Percentiles rank a stretch among this genome's conserved stretches.
Evolutionary conservation across 2,113 vertebrate genomes (phyloP).

Genomic region (Trogon surrucura): DNA sequence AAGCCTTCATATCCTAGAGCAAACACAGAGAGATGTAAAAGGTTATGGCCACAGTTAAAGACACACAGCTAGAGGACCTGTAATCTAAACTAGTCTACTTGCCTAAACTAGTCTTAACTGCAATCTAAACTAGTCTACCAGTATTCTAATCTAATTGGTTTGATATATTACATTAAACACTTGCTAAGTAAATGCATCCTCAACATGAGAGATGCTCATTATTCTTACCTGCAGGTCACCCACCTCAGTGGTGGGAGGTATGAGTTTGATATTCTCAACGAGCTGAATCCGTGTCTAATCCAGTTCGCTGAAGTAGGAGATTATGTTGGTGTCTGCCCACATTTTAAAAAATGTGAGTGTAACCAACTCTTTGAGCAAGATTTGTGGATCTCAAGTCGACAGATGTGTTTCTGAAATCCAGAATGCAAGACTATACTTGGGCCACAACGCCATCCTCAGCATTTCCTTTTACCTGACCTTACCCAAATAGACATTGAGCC

Average conservation of each 20-base stretch:
- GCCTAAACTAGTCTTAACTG: not conserved
- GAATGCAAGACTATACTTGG: not conserved
- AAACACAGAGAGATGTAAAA: not conserved
- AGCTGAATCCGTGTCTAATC: not conserved
- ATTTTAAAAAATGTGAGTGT: not conserved
- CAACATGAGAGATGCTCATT: not conserved
- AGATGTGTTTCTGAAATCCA: not conserved
- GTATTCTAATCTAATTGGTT: not conserved
- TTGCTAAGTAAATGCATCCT: not conserved
- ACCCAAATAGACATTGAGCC: not conserved
- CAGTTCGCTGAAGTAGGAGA: not conserved
- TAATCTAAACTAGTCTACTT: not conserved
- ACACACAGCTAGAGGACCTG: not conserved
- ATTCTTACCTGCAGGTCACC: not conserved
- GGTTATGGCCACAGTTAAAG: not conserved
- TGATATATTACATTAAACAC: not conserved
- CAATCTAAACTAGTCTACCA: not conserved
- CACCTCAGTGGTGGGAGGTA: not conserved
- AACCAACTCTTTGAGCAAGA: not conserved
- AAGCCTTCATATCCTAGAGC: not conserved
- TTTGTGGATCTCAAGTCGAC: not conserved
- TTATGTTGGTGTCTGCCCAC: not conserved
- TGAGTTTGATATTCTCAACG: not conserved
- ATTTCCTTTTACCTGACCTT: not conserved
- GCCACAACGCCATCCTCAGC: rapidly evolving